phyloP scores from a whole-genome alignment of 2,797 vertebrate species.

The Epinephelus awoara region DNA sequence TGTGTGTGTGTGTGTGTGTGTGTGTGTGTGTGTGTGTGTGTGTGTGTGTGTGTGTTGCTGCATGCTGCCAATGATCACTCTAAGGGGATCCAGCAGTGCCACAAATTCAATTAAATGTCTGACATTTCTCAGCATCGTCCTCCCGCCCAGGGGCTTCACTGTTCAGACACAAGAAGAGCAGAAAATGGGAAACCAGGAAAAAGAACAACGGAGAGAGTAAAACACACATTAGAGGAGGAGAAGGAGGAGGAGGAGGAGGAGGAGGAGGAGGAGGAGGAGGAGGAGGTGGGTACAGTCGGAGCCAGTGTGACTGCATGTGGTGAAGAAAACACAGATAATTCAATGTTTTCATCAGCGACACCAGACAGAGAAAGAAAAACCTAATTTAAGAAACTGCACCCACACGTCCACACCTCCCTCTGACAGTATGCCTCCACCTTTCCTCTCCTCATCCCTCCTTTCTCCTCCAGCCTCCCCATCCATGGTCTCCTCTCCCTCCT shows the following conservation, averaged over 20 bases:
- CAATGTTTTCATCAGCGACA: constrained; percentile 15
- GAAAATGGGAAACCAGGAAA: constrained; percentile 8
- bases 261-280: background rate
- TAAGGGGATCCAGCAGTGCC: constrained; percentile 57
- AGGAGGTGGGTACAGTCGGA: background rate
- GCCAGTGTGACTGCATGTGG: background rate
- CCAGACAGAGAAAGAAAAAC: background rate
- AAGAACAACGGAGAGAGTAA: background rate
- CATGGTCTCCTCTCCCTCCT: background rate
- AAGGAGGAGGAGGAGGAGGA: background rate
- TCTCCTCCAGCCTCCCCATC: background rate
- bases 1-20: constrained; percentile 1
- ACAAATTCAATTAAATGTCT: constrained; percentile 70
- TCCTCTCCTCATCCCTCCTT: background rate
- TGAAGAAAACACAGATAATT: background rate
- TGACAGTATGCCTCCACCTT: no score
- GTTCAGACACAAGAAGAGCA: constrained; percentile 5
- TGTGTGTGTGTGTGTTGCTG: constrained; percentile 20
- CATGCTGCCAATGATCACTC: constrained; percentile 42
- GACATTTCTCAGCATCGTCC: constrained; percentile 51
- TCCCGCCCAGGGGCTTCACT: constrained; percentile 15
- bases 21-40: constrained; percentile 19
- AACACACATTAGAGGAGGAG: no score
- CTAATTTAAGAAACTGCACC: background rate
- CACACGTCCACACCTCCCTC: background rate